Conservation (phyloP, 2,888 invertebrate genomes). For the Trichogramma dendrolimi region DNA sequence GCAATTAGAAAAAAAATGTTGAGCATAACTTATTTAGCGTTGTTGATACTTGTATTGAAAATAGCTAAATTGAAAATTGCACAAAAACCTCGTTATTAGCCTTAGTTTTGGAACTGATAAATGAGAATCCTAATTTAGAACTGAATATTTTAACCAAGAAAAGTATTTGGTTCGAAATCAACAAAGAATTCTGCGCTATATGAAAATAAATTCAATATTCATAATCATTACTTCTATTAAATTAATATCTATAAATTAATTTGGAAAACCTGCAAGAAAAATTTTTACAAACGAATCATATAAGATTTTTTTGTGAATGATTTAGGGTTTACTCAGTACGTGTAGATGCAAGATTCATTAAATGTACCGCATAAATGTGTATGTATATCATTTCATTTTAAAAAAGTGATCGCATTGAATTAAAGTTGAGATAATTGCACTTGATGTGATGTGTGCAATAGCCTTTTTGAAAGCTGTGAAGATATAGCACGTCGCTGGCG, state of each 20-base stretch:
- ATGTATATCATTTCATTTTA: constrained; percentile 21
- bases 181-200: too few species aligned
- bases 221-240: neutral
- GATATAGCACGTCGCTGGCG: constrained; percentile 24
- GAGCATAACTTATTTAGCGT: too few species aligned
- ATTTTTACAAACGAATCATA: neutral
- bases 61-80: too few species aligned
- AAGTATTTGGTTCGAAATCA: too few species aligned
- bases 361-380: constrained; percentile 18
- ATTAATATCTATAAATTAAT: neutral
- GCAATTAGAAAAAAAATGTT: too few species aligned
- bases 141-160: too few species aligned
- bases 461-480: constrained; percentile 32
- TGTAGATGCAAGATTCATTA: constrained; percentile 22
- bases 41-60: too few species aligned
- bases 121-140: too few species aligned
- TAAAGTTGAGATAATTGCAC: constrained; percentile 29
- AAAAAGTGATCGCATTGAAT: constrained; percentile 24
- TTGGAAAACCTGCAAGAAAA: neutral
- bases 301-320: neutral
- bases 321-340: constrained; percentile 23
- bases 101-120: too few species aligned
- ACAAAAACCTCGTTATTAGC: too few species aligned
- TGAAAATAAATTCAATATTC: too few species aligned
- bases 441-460: constrained; percentile 27